phyloP scores from a whole-genome alignment of 2,113 vertebrate species.

The Toxotes jaculatrix region DNA sequence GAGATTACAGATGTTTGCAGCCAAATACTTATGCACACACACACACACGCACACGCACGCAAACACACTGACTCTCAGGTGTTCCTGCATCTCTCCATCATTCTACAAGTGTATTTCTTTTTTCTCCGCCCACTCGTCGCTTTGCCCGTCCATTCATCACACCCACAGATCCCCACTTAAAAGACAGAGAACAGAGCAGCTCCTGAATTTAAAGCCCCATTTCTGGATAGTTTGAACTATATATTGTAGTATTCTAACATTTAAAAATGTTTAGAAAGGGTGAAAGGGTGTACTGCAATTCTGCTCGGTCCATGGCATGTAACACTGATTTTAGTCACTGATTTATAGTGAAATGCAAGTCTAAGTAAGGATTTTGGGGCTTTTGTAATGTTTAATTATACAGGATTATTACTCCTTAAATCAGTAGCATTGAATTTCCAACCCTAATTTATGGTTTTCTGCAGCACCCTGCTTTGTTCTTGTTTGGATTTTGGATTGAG shows the following conservation, averaged over 20 bases:
- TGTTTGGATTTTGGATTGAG: slow-evolving; percentile 24
- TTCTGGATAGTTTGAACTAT: not conserved
- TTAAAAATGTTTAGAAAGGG: not conserved
- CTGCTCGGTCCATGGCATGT: not conserved
- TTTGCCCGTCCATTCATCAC: slow-evolving; percentile 73
- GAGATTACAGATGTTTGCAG: slow-evolving; percentile 58
- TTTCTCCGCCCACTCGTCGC: slow-evolving; percentile 71
- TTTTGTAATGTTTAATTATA: not conserved
- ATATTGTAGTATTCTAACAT: not conserved
- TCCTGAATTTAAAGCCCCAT: slow-evolving; percentile 26
- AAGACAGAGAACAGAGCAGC: slow-evolving; percentile 31
- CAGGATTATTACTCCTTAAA: not conserved
- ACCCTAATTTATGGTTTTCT: not conserved
- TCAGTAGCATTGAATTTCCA: not conserved
- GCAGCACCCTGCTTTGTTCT: not conserved
- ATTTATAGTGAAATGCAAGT: not conserved
- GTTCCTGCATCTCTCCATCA: slow-evolving; percentile 70
- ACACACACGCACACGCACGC: slow-evolving; percentile 30
- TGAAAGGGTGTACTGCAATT: not conserved
- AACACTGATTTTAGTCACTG: not conserved
- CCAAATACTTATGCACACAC: slow-evolving; percentile 11
- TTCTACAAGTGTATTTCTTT: slow-evolving; percentile 61
- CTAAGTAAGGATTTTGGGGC: not conserved
- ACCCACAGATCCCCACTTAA: slow-evolving; percentile 64
- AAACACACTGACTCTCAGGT: slow-evolving; percentile 43